Base-by-base conservation (phyloP, 2,113 vertebrate species). In the Grus americana region DNA sequence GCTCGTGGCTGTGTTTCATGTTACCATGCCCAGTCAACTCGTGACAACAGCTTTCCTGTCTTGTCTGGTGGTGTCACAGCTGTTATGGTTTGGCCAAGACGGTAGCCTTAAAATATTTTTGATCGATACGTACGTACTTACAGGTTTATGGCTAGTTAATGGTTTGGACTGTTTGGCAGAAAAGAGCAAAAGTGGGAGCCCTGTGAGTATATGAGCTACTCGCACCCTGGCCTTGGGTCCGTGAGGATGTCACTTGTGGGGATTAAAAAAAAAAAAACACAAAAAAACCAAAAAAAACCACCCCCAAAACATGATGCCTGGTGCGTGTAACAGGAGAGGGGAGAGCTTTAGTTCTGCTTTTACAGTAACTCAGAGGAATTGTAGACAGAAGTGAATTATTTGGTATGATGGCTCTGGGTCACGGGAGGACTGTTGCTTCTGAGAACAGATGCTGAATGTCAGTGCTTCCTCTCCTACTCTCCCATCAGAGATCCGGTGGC, bases 171-270 rank as follows among this genome's bases (percentile, higher is more conserved):
- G 4, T 38, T 63, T 7, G 23, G 20, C 26, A 71, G 42, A 38
- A 54, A 85, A 55, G 27, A 40, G 17, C 10, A 4, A 38, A n/a
- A 36, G 24, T 15, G 68, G 36, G 59, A 85, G 24, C 14, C 42
- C 30, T 15, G 7, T 12, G 27, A 17, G 19, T 18, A 3, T 11
- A 9, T 34, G 42, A 58, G 66, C 19, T 80, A 7, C 32, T 71
- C 0, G 0, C 29, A 20, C 9, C 10, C 27, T 32, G 23, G n/a
- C 11, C 50, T 49, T 49, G 22, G 15, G 11, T 62, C 47, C 0
- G 0, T 32, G 42, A 46, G 32, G 40, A 40, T 65, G 22, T 73
- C 27, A 20, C 2, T 38, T 72, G 9, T 16, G 42, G 40, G 30
- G 23, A 32, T 49, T 42, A 44, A 12, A 62, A 49, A 49, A 22